These are phyloP conservation scores for Trichonephila clavipes DNA, from an alignment of 1,140 invertebrate species.

Conservation along the genomic window DNA sequence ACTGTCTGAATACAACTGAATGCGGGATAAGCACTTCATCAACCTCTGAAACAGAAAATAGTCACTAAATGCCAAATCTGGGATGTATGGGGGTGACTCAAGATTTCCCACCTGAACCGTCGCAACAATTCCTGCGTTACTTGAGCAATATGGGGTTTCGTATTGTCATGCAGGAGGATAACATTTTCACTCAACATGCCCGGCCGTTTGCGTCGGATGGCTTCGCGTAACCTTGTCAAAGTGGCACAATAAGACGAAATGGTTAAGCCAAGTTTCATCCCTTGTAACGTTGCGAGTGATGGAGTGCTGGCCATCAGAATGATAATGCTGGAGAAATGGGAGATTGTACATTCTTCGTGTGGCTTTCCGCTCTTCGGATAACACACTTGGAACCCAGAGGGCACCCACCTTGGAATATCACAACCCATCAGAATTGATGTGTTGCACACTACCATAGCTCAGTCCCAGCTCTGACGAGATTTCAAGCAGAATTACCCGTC, in stretches of 20 bases:
- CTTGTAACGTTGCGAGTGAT: neutral
- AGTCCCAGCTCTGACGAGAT: neutral
- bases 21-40: neutral
- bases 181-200: neutral
- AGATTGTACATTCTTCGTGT: neutral
- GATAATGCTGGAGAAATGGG: neutral
- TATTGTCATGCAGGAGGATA: neutral
- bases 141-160: neutral
- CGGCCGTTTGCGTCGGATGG: neutral
- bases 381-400: neutral
- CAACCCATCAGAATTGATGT: neutral
- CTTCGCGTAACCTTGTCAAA: neutral
- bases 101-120: too few relatives aligned
- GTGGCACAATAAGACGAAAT: neutral
- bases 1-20: neutral
- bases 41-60: neutral
- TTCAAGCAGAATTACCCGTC: too few relatives aligned
- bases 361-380: neutral
- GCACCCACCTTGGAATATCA: neutral
- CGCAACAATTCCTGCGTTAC: too few relatives aligned
- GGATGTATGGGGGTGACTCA: too few relatives aligned
- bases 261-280: neutral
- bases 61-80: too few relatives aligned
- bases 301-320: neutral
- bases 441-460: neutral